Evolutionary conservation across 2,888 invertebrate species (phyloP), one percentile per base, ranked within the genome.

Genomic region (Scaptodrosophila latifasciaeformis): DNA sequence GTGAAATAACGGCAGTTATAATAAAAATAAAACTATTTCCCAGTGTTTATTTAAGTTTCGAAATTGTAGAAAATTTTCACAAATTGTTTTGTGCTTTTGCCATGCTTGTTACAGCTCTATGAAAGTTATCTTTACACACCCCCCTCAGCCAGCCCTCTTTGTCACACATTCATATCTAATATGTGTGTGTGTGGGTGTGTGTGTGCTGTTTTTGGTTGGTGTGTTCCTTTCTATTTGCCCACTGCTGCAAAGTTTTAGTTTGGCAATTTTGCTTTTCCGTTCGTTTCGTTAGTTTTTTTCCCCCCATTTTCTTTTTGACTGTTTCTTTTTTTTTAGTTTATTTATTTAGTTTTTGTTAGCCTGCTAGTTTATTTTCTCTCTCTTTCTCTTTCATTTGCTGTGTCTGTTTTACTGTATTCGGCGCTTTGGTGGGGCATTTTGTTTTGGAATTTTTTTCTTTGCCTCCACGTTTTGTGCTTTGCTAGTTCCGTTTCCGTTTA

Each of bases 11-110:
- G 57, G 65, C 78, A 60, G 70, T 74, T 52, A 65, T 74, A 77
- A 74, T 74, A 77, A 77, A 74, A 77, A 70, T 70, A 74, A 74
- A 70, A 77, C 48, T 62, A 70, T 72, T 70, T 58, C 4, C 65
- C 49, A 54, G 65, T 77, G 70, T 77, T 72, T 72, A 77, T 72
- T 72, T 74, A 70, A 74, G 72, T 77, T 72, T 70, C 59, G 71
- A 74, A 72, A 72, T 77, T 77, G 78, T 77, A 77, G 75, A 72
- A n/a, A 77, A 72, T 72, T 72, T 72, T 77, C 75, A 70, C 74
- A 77, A 77, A 77, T 72, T 77, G 78, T 72, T 77, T 72, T 72
- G 75, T 65, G 75, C 77, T 64, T n/a, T 57, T 57, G 70, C 74
- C 56, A 70, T 54, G 68, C 68, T 69, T 65, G 65, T 71, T 68